Base-by-base conservation (phyloP, 2,113 vertebrate genomes). In the Alaudala cheleensis region DNA sequence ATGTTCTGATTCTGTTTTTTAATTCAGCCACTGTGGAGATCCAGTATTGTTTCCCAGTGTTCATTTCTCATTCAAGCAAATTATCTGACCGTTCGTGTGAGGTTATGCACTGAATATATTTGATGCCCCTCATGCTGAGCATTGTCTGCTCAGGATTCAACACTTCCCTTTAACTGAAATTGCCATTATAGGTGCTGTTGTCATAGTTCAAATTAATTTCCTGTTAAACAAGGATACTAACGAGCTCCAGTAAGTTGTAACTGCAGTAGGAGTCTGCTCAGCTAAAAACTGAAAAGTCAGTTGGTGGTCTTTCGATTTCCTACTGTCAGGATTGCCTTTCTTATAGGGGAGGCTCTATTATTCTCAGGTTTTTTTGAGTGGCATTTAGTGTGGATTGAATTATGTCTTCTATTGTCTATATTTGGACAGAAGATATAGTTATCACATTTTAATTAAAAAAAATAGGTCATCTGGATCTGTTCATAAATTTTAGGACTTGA, bases 161-260 rank as follows among this genome's bases (percentile, higher is more conserved):
- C 44, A 20, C 34, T 81, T 93, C 45, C 47, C 54, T 95, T 83
- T 51, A 50, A 33, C 82, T 90, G 88, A 86, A 90, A 74, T 86
- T 74, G 47, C 67, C 69, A 22, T 88, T 83, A 40, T 51, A 62
- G 91, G 67, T 88, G 82, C 86, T 86, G 90, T 86, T 95, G 92
- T 77, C 58, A 26, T 24, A 34, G 67, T 92, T 86, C 90, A 92
- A 74, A 88, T 90, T 92, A 94, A 90, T 97, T 90, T 88, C 71
- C 86, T 88, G 42, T 90, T 92, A 66, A 86, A 78, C 58, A 73
- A 60, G 65, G 58, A 58, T 54, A 8, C 79, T 94, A 88, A 94
- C 0, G 2, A 96, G 79, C 67, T 94, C 28, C 67, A 74, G 72
- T 66, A 79, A 83, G 51, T 54, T 82, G 61, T 45, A 69, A 73